A percentile compares a stretch with the other conserved stretches of the same genome.
Conservation (phyloP, 2,888 invertebrate genomes). For the Griposia aprilina region DNA sequence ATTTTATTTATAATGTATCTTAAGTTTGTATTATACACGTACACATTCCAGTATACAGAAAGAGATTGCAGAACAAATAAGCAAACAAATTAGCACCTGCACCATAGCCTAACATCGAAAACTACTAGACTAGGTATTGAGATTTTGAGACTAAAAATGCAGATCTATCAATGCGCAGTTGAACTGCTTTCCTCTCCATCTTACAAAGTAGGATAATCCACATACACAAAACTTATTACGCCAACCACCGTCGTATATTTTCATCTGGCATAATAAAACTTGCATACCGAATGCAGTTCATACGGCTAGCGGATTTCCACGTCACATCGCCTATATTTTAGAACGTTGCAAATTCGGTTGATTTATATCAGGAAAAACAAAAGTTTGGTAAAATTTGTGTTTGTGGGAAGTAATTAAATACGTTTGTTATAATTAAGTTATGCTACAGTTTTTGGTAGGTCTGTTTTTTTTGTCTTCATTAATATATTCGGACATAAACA, state of each 20-base stretch:
- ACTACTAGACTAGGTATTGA: too few species aligned
- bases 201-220: slow-evolving; percentile 49
- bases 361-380: slow-evolving; percentile 62
- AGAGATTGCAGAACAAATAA: background rate
- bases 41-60: background rate
- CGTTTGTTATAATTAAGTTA: slow-evolving; percentile 13
- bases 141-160: too few species aligned
- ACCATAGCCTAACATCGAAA: background rate
- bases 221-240: slow-evolving; percentile 69
- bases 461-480: background rate
- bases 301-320: slow-evolving; percentile 70
- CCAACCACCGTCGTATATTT: slow-evolving; percentile 71
- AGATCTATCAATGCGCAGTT: background rate
- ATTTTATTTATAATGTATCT: too few species aligned
- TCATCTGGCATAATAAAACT: slow-evolving; percentile 80
- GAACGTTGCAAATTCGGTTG: slow-evolving; percentile 60
- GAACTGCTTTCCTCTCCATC: slow-evolving; percentile 41
- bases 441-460: background rate
- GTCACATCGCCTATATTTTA: slow-evolving; percentile 66
- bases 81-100: too few species aligned
- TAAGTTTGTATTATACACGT: too few species aligned
- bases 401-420: slow-evolving; percentile 26
- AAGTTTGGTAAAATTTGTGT: slow-evolving; percentile 37
- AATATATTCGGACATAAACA: too few species aligned
- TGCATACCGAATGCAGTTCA: slow-evolving; percentile 77